Conservation (phyloP, 1,140 invertebrate genomes). For the Polypedilum pembai region DNA sequence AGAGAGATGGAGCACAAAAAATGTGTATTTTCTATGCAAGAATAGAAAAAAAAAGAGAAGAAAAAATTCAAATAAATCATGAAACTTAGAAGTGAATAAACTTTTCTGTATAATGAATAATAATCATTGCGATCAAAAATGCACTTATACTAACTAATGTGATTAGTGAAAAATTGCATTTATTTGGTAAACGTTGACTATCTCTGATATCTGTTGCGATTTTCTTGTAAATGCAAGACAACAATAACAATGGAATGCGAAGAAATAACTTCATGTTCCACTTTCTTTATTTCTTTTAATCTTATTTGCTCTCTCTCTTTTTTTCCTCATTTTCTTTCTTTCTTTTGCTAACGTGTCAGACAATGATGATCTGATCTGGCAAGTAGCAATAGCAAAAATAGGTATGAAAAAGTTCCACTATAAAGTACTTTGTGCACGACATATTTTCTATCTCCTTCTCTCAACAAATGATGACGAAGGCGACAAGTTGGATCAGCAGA, state of each 20-base stretch:
- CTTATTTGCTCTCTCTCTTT: background rate
- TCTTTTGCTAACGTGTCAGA: constrained; percentile 9
- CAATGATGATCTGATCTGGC: background rate
- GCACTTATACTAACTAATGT: no score
- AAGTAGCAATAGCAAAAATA: background rate
- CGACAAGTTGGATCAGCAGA: constrained; percentile 6
- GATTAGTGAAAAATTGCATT: no score
- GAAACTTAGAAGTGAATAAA: background rate
- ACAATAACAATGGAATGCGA: background rate
- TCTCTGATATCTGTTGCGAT: no score
- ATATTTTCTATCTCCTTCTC: background rate
- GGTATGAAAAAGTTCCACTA: background rate
- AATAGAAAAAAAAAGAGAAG: background rate
- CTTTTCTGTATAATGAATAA: background rate
- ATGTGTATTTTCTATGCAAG: background rate
- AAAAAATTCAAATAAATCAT: background rate
- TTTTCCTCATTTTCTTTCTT: background rate
- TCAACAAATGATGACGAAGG: background rate
- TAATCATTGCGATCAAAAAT: no score
- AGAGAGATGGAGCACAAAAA: background rate
- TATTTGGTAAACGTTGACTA: no score
- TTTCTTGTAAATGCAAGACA: no score
- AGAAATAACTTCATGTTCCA: background rate
- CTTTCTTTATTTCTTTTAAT: background rate
- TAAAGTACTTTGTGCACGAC: no score